Percentiles rank a stretch among this genome's conserved stretches.
Evolutionary conservation across 2,113 vertebrate genomes (phyloP).

Genomic region (Sus scrofa): DNA sequence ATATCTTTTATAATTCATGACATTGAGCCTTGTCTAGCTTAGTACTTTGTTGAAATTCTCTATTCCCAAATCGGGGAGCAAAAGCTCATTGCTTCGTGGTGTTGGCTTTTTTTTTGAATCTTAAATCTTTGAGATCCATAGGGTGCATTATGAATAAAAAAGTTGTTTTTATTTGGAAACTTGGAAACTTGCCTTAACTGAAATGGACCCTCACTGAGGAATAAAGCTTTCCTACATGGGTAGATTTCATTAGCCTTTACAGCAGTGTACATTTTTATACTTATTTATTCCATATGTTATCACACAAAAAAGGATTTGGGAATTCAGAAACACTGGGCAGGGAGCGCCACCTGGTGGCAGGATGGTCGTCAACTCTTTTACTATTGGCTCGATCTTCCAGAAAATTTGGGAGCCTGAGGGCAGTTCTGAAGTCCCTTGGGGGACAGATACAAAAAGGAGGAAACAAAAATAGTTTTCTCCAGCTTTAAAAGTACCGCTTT

Average conservation of each 20-base stretch:
- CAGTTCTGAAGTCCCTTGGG: not conserved
- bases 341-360: conserved; percentile 59
- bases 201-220: not conserved
- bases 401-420: not conserved
- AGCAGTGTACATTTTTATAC: not conserved
- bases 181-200: not conserved
- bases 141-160: not conserved
- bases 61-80: not conserved
- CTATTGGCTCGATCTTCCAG: not conserved
- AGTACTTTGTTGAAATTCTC: not conserved
- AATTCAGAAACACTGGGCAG: not conserved
- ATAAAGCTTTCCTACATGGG: not conserved
- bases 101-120: conserved; percentile 5
- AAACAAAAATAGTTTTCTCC: not conserved
- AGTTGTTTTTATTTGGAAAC: conserved; percentile 7
- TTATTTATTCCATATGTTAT: not conserved
- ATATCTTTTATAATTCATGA: not conserved
- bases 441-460: not conserved
- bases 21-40: not conserved
- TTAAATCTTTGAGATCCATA: not conserved
- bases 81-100: not conserved
- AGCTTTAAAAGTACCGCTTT: not conserved
- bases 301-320: not conserved
- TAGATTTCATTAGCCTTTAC: not conserved
- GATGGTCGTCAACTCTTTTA: not conserved